These are phyloP conservation scores for Nezara viridula DNA, from an alignment of 2,888 invertebrate species.

Conservation along the genomic window DNA sequence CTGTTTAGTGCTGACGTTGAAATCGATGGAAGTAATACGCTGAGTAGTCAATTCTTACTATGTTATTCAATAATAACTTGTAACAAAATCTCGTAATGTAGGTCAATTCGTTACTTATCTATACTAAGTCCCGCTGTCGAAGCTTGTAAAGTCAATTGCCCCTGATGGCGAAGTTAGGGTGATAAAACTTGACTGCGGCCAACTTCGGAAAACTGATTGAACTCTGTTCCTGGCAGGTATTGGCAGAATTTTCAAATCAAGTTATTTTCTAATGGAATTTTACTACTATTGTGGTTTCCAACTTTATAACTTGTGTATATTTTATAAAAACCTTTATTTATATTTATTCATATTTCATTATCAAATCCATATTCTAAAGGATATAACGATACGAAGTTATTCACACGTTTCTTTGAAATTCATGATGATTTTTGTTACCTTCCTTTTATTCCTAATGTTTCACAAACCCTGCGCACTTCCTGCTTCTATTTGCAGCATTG, in stretches of 20 bases:
- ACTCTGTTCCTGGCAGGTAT: neutral
- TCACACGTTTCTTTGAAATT: neutral
- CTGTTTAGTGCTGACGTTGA: neutral
- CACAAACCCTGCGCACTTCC: neutral
- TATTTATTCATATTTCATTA: neutral
- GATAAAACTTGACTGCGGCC: neutral
- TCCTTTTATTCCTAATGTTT: neutral
- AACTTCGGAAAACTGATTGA: neutral
- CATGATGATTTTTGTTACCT: neutral
- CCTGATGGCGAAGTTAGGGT: neutral
- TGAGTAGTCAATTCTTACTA: neutral
- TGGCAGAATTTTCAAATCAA: neutral
- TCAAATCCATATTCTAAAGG: neutral
- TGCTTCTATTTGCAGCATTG: neutral
- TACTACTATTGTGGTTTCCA: neutral
- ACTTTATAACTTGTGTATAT: neutral
- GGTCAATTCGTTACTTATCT: neutral
- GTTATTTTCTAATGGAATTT: neutral
- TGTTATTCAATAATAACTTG: neutral
- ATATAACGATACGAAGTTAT: neutral
- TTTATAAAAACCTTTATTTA: neutral
- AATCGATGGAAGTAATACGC: neutral
- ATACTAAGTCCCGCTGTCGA: neutral
- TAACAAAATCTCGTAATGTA: slow-evolving; percentile 4
- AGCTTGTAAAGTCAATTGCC: neutral